Percentiles rank a stretch among this genome's conserved stretches.
Evolutionary conservation across 2,888 invertebrate species (phyloP).

Genomic region (Iselma pallidipennis): DNA sequence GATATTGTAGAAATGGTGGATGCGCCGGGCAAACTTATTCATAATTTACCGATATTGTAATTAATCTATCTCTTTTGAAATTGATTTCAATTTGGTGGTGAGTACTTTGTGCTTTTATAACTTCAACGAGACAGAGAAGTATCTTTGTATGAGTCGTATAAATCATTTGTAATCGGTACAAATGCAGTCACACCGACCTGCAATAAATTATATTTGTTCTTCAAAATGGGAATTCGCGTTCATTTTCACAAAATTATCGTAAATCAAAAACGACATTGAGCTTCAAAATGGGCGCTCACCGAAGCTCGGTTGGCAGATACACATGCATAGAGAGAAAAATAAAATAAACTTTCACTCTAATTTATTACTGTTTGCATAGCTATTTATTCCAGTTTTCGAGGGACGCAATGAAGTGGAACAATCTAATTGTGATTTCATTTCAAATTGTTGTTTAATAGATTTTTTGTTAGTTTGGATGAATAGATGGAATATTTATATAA

Average conservation of each 20-base stretch:
- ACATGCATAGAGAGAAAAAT: not conserved
- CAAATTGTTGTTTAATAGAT: not conserved
- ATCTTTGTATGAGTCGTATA: conserved; percentile 42
- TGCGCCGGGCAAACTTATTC: not conserved
- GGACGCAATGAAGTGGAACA: not conserved
- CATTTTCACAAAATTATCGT: conserved; percentile 56
- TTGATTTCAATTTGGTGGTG: not conserved
- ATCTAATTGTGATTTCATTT: not conserved
- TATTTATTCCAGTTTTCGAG: conserved; percentile 40
- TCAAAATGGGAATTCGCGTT: conserved; percentile 55
- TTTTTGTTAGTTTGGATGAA: not conserved
- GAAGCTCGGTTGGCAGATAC: not conserved
- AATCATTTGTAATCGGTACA: conserved; percentile 48
- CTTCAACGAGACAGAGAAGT: conserved; percentile 39
- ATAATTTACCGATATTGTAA: not conserved
- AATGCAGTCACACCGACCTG: conserved; percentile 46
- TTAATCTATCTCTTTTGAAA: not conserved
- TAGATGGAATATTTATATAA: not conserved
- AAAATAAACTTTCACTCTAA: conserved; percentile 45
- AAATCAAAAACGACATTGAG: conserved; percentile 54
- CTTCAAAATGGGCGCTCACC: conserved; percentile 46
- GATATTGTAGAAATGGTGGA: not conserved
- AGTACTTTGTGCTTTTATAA: not conserved
- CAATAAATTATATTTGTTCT: conserved; percentile 55
- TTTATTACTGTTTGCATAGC: conserved; percentile 48